phyloP scores from a whole-genome alignment of 2,888 invertebrate species.

The Dendrolimus pini region DNA sequence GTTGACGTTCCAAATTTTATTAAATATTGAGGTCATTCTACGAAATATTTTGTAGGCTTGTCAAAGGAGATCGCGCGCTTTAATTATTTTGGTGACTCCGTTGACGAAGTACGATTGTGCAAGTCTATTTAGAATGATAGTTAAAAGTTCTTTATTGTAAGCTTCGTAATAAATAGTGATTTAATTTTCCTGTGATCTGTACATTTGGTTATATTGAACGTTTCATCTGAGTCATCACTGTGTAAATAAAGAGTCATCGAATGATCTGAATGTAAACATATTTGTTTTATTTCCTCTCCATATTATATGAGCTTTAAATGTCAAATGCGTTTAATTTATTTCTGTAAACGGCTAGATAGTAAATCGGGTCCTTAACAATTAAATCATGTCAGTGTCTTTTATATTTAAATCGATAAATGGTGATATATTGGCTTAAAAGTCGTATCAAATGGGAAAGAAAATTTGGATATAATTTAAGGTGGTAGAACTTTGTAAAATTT shows the following conservation, averaged over 20 bases:
- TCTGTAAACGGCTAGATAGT: too few relatives aligned
- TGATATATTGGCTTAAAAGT: too few relatives aligned
- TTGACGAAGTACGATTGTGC: slow-evolving; percentile 20
- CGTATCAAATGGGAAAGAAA: too few relatives aligned
- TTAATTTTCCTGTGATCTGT: slow-evolving; percentile 59
- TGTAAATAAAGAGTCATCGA: slow-evolving; percentile 74
- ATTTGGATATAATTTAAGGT: too few relatives aligned
- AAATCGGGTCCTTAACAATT: too few relatives aligned
- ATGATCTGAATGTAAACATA: slow-evolving; percentile 65
- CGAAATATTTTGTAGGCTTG: slow-evolving; percentile 25
- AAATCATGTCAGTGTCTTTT: too few relatives aligned
- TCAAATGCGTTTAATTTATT: too few relatives aligned
- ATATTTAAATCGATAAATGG: too few relatives aligned
- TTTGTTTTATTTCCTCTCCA: slow-evolving; percentile 49
- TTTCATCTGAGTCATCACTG: slow-evolving; percentile 53
- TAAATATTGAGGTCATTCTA: slow-evolving; percentile 34
- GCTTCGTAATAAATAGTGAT: slow-evolving; percentile 45
- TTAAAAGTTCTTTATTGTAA: slow-evolving; percentile 32
- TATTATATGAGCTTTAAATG: background rate
- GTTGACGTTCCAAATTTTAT: slow-evolving; percentile 58
- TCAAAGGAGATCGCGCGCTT: slow-evolving; percentile 15
- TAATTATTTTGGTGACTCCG: slow-evolving; percentile 13
- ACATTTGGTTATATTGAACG: slow-evolving; percentile 54
- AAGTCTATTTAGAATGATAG: slow-evolving; percentile 30
- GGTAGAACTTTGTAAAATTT: too few relatives aligned